phyloP scores from a whole-genome alignment of 2,797 vertebrate species.

The Jordanella pulchra region DNA sequence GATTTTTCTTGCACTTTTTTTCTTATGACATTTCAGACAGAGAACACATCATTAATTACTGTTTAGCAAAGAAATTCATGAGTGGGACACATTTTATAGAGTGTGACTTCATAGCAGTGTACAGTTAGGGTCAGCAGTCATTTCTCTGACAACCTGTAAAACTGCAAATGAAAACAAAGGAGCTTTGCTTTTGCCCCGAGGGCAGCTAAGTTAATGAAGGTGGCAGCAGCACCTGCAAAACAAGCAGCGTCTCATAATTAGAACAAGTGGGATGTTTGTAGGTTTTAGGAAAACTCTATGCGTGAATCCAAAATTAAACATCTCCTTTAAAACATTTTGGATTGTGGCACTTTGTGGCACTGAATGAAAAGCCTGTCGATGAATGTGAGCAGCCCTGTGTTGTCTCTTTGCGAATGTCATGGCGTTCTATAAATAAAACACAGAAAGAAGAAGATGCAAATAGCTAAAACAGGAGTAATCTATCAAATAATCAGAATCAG shows the following conservation, averaged over 20 bases:
- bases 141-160: not conserved
- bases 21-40: conserved; percentile 20
- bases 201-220: conserved; percentile 13
- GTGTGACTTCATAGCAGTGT: conserved; percentile 45
- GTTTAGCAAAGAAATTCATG: conserved; percentile 54
- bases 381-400: not conserved
- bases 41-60: conserved; percentile 40
- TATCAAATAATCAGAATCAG: too few relatives aligned
- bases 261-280: not conserved
- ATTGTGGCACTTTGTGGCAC: not conserved
- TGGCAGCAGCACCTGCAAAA: conserved; percentile 24
- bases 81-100: conserved; percentile 46
- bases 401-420: too few relatives aligned
- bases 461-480: too few relatives aligned
- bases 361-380: not conserved
- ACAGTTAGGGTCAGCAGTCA: conserved; percentile 30
- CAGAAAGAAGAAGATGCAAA: too few relatives aligned
- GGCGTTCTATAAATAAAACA: too few relatives aligned
- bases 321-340: not conserved
- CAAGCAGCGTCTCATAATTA: not conserved
- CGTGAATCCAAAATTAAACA: not conserved
- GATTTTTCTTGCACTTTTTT: conserved; percentile 8
- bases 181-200: conserved; percentile 27
- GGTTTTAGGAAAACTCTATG: not conserved
- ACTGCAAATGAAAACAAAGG: conserved; percentile 40